phyloP scores from a whole-genome alignment of 2,888 invertebrate genomes.

The Amiota minor region DNA sequence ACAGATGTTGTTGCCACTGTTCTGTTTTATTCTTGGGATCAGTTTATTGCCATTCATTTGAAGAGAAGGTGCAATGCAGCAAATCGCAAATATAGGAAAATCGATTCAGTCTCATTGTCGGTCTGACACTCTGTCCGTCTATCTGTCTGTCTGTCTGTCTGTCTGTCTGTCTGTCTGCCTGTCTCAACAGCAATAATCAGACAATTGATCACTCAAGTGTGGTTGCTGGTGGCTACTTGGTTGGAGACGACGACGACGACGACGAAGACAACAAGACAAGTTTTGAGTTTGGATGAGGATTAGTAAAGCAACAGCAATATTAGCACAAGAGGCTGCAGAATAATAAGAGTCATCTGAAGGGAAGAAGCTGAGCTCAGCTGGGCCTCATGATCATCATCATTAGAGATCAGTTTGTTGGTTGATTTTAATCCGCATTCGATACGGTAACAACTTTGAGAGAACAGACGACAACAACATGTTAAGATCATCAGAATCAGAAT shows the following conservation, averaged over 20 bases:
- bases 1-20: not conserved
- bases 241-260: too few species aligned
- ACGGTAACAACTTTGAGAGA: slow-evolving; percentile 62
- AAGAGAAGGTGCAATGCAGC: too few species aligned
- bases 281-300: too few species aligned
- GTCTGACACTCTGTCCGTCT: too few species aligned
- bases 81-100: too few species aligned
- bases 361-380: not conserved
- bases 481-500: slow-evolving; percentile 15
- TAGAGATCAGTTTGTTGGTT: slow-evolving; percentile 56
- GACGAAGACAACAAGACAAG: too few species aligned
- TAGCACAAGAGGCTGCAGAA: not conserved
- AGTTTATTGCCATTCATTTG: too few species aligned
- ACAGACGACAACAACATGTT: slow-evolving; percentile 36
- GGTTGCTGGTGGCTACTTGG: not conserved
- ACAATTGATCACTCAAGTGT: slow-evolving; percentile 30
- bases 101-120: too few species aligned
- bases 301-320: not conserved
- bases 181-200: slow-evolving; percentile 17
- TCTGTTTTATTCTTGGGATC: too few species aligned
- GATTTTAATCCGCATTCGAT: slow-evolving; percentile 71
- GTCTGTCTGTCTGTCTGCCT: too few species aligned
- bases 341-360: not conserved
- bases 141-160: too few species aligned
- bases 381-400: not conserved